These are phyloP conservation scores for Phoxinus dragarum DNA, from an alignment of 2,797 vertebrate species.

Conservation along the genomic window DNA sequence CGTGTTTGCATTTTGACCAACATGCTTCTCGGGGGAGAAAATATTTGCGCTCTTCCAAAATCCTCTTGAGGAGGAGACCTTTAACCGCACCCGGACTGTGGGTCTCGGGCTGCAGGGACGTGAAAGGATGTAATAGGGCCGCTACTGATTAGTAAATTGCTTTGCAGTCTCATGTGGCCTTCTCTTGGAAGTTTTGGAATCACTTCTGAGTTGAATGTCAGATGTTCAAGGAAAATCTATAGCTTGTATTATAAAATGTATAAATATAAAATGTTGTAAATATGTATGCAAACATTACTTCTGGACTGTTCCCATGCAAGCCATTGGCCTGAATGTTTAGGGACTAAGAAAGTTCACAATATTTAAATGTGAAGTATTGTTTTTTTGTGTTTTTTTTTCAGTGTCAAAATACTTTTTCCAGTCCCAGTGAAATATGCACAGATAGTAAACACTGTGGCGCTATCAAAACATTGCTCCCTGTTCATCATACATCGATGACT, in stretches of 20 bases:
- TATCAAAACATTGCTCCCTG: background rate
- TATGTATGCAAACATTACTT: slow-evolving; percentile 12
- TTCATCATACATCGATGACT: background rate
- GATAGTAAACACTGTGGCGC: background rate
- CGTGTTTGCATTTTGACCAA: slow-evolving; percentile 49
- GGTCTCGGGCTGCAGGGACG: slow-evolving; percentile 1
- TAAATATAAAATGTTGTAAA: slow-evolving; percentile 2
- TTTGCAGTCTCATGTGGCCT: slow-evolving; percentile 39
- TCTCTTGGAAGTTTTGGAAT: slow-evolving; percentile 19
- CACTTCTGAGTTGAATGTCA: slow-evolving; percentile 37
- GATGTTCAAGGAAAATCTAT: slow-evolving; percentile 23
- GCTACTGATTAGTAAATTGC: slow-evolving; percentile 29
- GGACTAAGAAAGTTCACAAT: background rate
- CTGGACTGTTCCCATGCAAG: background rate
- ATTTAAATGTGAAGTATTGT: background rate
- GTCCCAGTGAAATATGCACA: background rate
- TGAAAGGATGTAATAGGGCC: slow-evolving; percentile 26
- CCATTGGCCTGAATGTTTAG: background rate
- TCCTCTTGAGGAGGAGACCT: slow-evolving; percentile 40
- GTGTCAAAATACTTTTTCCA: background rate
- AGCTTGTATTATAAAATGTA: background rate
- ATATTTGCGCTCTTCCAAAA: slow-evolving; percentile 43
- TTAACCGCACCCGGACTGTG: slow-evolving; percentile 24
- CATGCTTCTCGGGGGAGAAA: slow-evolving; percentile 34
- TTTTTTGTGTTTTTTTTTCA: background rate